Evolutionary conservation across 2,888 invertebrate genomes (phyloP).

Genomic region (Cordilura impudica): DNA sequence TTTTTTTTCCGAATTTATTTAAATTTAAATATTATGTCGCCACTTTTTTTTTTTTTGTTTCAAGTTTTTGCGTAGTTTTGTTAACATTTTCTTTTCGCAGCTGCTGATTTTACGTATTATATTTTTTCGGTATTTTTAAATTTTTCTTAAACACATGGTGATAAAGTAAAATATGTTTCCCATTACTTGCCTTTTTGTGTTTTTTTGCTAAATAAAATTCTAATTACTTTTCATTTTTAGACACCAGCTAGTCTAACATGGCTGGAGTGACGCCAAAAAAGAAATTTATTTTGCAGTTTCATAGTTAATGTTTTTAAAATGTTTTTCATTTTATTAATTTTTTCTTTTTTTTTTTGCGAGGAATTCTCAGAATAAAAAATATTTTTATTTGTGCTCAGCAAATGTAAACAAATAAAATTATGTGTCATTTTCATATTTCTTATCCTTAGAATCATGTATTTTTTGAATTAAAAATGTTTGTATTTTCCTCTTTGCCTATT

Average conservation of each 20-base stretch:
- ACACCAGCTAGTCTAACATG: constrained; percentile 26
- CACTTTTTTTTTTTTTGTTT: too few relatives aligned
- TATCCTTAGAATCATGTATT: too few relatives aligned
- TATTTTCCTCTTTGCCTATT: too few relatives aligned
- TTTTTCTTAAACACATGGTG: constrained; percentile 3
- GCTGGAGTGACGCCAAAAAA: constrained; percentile 27
- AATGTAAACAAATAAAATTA: too few relatives aligned
- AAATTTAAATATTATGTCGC: neutral
- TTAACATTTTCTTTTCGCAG: constrained; percentile 15
- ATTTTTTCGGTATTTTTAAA: neutral
- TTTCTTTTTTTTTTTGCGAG: too few relatives aligned
- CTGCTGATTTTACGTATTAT: constrained; percentile 15
- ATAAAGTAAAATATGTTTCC: neutral
- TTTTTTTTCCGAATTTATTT: neutral
- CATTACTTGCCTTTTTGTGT: neutral
- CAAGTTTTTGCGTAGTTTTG: constrained; percentile 16
- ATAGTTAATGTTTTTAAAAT: neutral
- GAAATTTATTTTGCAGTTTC: neutral
- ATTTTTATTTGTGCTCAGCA: too few relatives aligned
- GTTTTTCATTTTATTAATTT: neutral
- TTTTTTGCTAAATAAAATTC: constrained; percentile 5
- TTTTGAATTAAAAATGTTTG: too few relatives aligned
- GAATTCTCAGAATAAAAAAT: too few relatives aligned
- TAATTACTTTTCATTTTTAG: constrained; percentile 24
- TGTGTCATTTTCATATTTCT: too few relatives aligned